Evolutionary conservation across 1,140 invertebrate species (phyloP).

Genomic region (Calliphora vicina): DNA sequence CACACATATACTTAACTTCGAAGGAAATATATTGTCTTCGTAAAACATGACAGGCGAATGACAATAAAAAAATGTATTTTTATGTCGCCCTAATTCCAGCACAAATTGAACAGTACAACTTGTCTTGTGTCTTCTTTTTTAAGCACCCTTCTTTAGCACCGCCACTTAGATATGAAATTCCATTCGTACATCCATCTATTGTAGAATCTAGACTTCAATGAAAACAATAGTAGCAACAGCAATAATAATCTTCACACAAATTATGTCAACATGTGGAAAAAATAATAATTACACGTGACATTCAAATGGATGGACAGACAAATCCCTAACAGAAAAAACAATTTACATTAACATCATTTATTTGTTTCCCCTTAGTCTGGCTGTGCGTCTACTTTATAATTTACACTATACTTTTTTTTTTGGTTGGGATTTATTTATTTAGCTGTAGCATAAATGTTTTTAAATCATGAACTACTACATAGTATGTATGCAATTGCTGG

Average conservation of each 20-base stretch:
- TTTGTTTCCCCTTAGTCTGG: not conserved
- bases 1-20: not conserved
- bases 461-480: not conserved
- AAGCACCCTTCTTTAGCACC: not conserved
- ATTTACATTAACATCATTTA: not conserved
- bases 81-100: slow-evolving; percentile 2
- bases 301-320: not conserved
- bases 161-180: too few species aligned
- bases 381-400: not conserved
- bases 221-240: too few species aligned
- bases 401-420: not conserved
- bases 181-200: too few species aligned
- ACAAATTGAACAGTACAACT: slow-evolving; percentile 9
- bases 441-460: too few species aligned
- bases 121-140: not conserved
- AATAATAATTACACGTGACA: slow-evolving; percentile 14
- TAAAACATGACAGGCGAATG: not conserved
- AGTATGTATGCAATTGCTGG: not conserved
- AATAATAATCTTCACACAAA: slow-evolving; percentile 17
- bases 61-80: not conserved
- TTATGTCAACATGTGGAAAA: slow-evolving; percentile 12
- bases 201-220: not conserved
- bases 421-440: not conserved
- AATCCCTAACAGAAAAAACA: not conserved
- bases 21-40: not conserved